Percentiles rank a stretch among this genome's conserved stretches.
These are phyloP conservation scores for Tenthredo notha DNA, from an alignment of 2,888 invertebrate genomes.

Conservation along the genomic window DNA sequence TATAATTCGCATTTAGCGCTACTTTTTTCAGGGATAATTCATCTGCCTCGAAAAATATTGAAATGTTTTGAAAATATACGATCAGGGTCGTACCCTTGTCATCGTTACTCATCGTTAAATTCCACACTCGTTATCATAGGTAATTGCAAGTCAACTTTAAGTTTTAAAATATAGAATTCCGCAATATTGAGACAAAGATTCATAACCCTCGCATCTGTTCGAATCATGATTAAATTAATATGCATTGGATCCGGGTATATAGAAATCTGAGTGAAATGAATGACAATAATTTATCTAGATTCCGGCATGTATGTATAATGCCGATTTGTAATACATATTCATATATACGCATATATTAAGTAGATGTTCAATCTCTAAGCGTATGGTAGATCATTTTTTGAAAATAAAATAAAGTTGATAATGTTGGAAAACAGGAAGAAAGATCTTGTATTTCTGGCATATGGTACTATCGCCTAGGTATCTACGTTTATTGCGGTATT, in stretches of 20 bases:
- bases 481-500: constrained; percentile 2
- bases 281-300: constrained; percentile 12
- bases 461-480: not conserved
- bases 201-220: not conserved
- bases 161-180: not conserved
- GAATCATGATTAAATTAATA: not conserved
- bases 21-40: not conserved
- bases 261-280: not conserved
- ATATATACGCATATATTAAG: not conserved
- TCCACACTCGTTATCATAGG: constrained; percentile 2
- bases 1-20: not conserved
- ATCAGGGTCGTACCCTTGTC: constrained; percentile 32
- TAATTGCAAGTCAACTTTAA: not conserved
- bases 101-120: not conserved
- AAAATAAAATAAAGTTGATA: not conserved
- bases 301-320: not conserved
- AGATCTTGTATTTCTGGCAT: constrained; percentile 13
- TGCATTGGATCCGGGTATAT: not conserved
- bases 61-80: constrained; percentile 24
- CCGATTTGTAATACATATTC: constrained; percentile 4
- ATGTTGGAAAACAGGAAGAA: not conserved
- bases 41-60: not conserved
- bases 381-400: not conserved
- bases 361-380: not conserved
- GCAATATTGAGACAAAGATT: not conserved